phyloP scores from a whole-genome alignment of 1,140 invertebrate genomes.

The Phenacoccus solenopsis region DNA sequence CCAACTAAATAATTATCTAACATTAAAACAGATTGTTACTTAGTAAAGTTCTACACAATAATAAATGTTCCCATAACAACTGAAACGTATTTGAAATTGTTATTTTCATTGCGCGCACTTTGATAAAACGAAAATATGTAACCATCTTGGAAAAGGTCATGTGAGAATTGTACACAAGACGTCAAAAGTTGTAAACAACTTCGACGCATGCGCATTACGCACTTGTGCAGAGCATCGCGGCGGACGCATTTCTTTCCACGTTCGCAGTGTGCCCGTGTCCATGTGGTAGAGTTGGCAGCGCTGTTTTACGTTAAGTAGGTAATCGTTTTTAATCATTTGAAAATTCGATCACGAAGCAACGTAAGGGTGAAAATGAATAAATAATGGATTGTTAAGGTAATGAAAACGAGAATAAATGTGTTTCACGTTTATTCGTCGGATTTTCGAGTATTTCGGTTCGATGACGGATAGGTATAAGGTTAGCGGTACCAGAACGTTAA shows the following conservation, averaged over 20 bases:
- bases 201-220: slow-evolving; percentile 33
- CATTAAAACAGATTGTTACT: background rate
- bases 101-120: background rate
- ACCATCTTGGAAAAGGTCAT: slow-evolving; percentile 1
- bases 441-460: too few species aligned
- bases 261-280: too few species aligned
- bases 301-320: background rate
- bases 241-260: too few species aligned
- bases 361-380: too few species aligned
- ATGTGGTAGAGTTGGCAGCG: too few species aligned
- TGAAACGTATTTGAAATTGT: slow-evolving; percentile 3
- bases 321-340: too few species aligned
- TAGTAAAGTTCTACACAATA: background rate
- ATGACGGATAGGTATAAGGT: too few species aligned
- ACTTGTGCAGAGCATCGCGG: background rate
- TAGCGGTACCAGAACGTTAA: background rate
- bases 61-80: slow-evolving; percentile 2
- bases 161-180: slow-evolving; percentile 27
- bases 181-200: slow-evolving; percentile 35
- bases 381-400: too few species aligned
- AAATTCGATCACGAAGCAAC: too few species aligned
- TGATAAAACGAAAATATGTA: slow-evolving; percentile 3
- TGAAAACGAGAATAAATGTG: too few species aligned
- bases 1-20: background rate
- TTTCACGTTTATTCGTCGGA: too few species aligned